These are phyloP conservation scores for Drosophila parvula DNA, from an alignment of 1,140 invertebrate genomes.

Conservation along the genomic window DNA sequence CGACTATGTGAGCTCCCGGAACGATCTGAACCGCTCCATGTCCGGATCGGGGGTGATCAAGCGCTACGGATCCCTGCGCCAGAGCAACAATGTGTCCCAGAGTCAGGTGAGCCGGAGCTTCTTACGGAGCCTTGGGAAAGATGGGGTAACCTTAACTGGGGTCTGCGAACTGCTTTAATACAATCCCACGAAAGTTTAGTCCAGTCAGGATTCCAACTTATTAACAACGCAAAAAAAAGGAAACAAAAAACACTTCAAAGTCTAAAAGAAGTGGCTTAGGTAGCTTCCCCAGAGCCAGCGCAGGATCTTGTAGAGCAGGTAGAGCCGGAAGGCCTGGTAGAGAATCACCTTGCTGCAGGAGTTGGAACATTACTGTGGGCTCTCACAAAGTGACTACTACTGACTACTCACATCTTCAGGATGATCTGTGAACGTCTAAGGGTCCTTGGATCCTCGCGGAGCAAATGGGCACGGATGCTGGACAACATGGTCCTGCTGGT, in stretches of 20 bases:
- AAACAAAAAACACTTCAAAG: neutral
- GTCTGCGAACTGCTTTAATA: neutral
- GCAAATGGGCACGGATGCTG: conserved; percentile 61
- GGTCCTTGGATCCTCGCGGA: conserved; percentile 57
- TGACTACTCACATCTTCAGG: conserved; percentile 46
- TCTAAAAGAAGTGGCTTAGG: conserved; percentile 13
- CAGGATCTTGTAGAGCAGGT: conserved; percentile 65
- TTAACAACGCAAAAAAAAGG: conserved; percentile 5
- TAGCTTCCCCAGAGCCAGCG: conserved; percentile 54
- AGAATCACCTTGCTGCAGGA: conserved; percentile 51
- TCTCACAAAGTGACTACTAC: fast-evolving
- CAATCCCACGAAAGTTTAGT: too few species aligned
- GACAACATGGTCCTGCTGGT: conserved; percentile 44
- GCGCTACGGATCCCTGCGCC: conserved; percentile 77
- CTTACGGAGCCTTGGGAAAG: too few species aligned
- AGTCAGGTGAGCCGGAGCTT: conserved; percentile 53
- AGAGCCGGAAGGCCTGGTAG: conserved; percentile 42
- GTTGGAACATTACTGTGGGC: too few species aligned
- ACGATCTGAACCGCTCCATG: conserved; percentile 73
- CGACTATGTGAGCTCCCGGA: conserved; percentile 82
- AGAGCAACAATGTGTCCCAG: conserved; percentile 53
- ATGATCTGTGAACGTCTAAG: conserved; percentile 33
- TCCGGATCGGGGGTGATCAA: conserved; percentile 66
- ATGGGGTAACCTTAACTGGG: neutral
- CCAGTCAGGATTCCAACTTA: neutral